A percentile compares a stretch with the other conserved stretches of the same genome.
These are phyloP conservation scores for Danionella cerebrum DNA, from an alignment of 2,113 vertebrate genomes.

Conservation along the genomic window DNA sequence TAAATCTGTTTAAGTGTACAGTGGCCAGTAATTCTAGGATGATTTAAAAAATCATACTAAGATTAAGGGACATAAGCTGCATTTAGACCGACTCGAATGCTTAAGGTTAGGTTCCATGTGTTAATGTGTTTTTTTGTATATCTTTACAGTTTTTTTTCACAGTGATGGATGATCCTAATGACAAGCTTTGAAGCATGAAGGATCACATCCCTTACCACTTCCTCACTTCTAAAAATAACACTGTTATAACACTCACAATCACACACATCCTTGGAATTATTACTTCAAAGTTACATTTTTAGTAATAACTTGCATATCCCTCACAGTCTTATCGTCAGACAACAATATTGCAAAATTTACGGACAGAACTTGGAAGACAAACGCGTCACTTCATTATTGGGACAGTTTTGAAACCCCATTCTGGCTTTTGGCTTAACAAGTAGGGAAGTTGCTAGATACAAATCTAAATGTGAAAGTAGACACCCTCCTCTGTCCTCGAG, in stretches of 20 bases:
- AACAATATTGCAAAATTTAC: slow-evolving; percentile 31
- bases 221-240: slow-evolving; percentile 1
- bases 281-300: slow-evolving; percentile 18
- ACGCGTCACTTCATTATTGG: slow-evolving; percentile 23
- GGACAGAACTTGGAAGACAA: slow-evolving; percentile 45
- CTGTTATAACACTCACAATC: neutral
- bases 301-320: slow-evolving; percentile 39
- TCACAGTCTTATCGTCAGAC: slow-evolving; percentile 18
- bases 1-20: no score
- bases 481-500: slow-evolving; percentile 51
- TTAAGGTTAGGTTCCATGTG: neutral
- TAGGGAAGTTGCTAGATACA: slow-evolving; percentile 30
- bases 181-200: slow-evolving; percentile 9
- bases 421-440: slow-evolving; percentile 41
- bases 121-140: neutral
- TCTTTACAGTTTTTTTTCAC: slow-evolving; percentile 6
- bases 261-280: neutral
- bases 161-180: slow-evolving; percentile 7
- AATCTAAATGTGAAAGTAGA: slow-evolving; percentile 39
- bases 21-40: no score
- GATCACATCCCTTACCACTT: slow-evolving; percentile 21
- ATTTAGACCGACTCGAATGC: no score
- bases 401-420: slow-evolving; percentile 4
- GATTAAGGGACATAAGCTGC: no score
- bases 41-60: no score